Conservation (phyloP, 2,797 vertebrate species). For the Halcyon badia region DNA sequence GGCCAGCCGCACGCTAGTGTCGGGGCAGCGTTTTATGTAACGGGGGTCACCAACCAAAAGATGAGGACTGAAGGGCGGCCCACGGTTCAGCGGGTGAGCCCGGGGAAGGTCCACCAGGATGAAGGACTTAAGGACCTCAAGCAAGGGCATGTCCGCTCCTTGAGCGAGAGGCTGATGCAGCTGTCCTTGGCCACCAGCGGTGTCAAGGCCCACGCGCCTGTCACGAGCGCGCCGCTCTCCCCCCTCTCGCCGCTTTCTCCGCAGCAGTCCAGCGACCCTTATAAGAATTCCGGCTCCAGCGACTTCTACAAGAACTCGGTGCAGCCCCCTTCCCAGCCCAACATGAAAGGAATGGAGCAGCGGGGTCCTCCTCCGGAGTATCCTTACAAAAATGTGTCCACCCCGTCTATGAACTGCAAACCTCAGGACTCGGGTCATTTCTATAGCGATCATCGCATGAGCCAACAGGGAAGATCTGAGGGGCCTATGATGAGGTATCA, state of each 20-base stretch:
- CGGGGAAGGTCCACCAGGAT: slow-evolving; percentile 94
- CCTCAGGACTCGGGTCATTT: slow-evolving; percentile 89
- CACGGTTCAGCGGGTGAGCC: slow-evolving; percentile 90
- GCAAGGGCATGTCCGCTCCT: slow-evolving; percentile 95
- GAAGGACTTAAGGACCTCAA: slow-evolving; percentile 97
- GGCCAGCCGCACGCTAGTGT: slow-evolving; percentile 89
- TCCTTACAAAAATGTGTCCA: slow-evolving; percentile 90
- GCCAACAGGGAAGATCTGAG: slow-evolving; percentile 88
- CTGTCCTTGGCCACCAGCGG: slow-evolving; percentile 96
- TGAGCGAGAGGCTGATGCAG: slow-evolving; percentile 97
- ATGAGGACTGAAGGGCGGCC: slow-evolving; percentile 94
- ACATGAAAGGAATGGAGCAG: slow-evolving; percentile 84
- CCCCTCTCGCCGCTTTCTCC: slow-evolving; percentile 89
- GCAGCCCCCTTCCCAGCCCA: slow-evolving; percentile 77
- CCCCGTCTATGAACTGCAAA: slow-evolving; percentile 85
- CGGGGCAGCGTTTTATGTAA: slow-evolving; percentile 93
- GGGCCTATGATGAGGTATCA: slow-evolving; percentile 94
- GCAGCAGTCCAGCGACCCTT: slow-evolving; percentile 86
- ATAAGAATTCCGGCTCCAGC: slow-evolving; percentile 83
- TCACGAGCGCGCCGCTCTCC: slow-evolving; percentile 91
- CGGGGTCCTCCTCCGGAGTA: slow-evolving; percentile 97
- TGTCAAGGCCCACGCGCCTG: slow-evolving; percentile 93
- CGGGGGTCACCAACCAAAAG: slow-evolving; percentile 89
- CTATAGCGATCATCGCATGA: slow-evolving; percentile 89
- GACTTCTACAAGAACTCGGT: slow-evolving; percentile 92